phyloP scores from a whole-genome alignment of 2,797 vertebrate species.

The Menidia menidia region DNA sequence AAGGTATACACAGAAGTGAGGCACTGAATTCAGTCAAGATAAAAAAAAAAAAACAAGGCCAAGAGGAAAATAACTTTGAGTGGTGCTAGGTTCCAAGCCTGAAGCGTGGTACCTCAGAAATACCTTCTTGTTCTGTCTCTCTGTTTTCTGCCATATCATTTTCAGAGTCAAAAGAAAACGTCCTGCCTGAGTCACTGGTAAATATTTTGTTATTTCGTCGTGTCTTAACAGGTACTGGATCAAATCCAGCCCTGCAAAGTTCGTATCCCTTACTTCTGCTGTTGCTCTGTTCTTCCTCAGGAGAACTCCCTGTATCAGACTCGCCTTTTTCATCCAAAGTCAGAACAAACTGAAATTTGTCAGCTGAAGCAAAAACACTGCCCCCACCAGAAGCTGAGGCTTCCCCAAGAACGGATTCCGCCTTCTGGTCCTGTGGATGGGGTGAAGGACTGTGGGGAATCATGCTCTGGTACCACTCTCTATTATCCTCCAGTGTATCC shows the following conservation, averaged over 20 bases:
- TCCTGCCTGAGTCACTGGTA: conserved; percentile 66
- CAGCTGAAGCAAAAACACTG: conserved; percentile 41
- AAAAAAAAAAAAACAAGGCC: conserved; percentile 47
- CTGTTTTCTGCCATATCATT: conserved; percentile 67
- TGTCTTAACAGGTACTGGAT: conserved; percentile 38
- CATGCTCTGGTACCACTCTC: conserved; percentile 96
- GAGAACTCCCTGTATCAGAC: conserved; percentile 80
- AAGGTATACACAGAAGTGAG: conserved; percentile 58
- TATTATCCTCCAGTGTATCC: conserved; percentile 93
- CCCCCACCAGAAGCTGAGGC: conserved; percentile 32
- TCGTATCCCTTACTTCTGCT: conserved; percentile 37
- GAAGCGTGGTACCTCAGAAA: conserved; percentile 69
- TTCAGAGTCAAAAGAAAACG: conserved; percentile 66
- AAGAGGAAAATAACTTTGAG: conserved; percentile 30
- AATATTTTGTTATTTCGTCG: conserved; percentile 31
- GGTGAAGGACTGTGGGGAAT: conserved; percentile 89
- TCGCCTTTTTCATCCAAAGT: conserved; percentile 88
- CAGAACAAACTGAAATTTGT: conserved; percentile 90
- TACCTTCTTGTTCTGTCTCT: conserved; percentile 76
- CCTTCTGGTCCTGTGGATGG: conserved; percentile 58
- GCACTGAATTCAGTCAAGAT: conserved; percentile 62
- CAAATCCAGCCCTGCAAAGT: conserved; percentile 56
- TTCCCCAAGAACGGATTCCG: conserved; percentile 34
- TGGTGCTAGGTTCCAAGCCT: conserved; percentile 84
- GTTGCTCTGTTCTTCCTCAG: conserved; percentile 72